Evolutionary conservation across 2,888 invertebrate species (phyloP).

Genomic region (Bimastos eiseni): DNA sequence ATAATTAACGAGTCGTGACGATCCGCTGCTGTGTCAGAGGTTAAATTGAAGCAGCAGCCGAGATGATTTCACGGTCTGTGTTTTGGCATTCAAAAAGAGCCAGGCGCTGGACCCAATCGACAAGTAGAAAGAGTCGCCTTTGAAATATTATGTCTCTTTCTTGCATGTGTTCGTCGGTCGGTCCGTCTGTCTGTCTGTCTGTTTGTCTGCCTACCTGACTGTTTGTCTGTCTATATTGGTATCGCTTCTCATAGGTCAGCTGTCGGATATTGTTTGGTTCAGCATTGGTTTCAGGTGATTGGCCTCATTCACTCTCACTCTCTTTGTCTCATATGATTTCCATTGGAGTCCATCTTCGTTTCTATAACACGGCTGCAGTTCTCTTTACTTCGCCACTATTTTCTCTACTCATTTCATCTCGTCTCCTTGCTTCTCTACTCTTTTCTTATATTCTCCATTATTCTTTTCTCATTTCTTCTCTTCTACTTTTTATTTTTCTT

Average conservation of each 20-base stretch:
- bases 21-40: not conserved
- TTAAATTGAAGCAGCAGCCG: not conserved
- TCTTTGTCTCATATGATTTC: not conserved
- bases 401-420: no score
- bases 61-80: conserved; percentile 13
- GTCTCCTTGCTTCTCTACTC: no score
- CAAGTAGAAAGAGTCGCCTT: not conserved
- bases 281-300: not conserved
- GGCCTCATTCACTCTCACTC: not conserved
- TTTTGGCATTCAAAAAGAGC: not conserved
- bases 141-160: not conserved
- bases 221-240: not conserved
- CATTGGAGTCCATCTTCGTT: no score
- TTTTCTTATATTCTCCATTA: not conserved
- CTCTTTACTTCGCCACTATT: no score
- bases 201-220: not conserved
- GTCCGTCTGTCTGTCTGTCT: not conserved
- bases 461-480: not conserved
- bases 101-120: not conserved
- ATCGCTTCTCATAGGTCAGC: not conserved
- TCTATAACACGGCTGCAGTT: no score
- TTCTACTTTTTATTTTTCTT: no score
- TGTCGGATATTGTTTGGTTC: no score
- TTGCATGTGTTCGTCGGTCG: no score
- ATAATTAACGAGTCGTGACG: not conserved